Evolutionary conservation across 2,888 invertebrate genomes (phyloP), one percentile per base, ranked within the genome.

Genomic region (Cheilosia vernalis): DNA sequence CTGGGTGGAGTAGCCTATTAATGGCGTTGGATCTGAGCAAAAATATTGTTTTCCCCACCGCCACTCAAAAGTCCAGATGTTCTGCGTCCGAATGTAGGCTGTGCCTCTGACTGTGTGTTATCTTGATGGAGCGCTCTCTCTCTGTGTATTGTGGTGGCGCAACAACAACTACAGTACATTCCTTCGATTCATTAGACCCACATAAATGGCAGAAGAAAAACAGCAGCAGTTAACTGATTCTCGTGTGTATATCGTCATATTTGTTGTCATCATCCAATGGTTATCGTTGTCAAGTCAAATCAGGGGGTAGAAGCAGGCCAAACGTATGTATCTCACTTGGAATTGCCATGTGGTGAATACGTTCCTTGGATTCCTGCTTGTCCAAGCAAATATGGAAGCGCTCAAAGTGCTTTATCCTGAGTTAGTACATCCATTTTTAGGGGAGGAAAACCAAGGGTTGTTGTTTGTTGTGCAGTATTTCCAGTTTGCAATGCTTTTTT

Each of bases 361-460:
- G 19, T 64, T 77, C 58, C 33, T 21, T 72, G 33, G 60, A 49
- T 60, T 63, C 76, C 61, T 67, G 51, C 76, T 64, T 76, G 64
- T 64, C 74, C 69, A 66, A 66, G 7, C 21, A 33, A 49, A 6
- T 40, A 49, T 47, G 27, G 30, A 76, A 74, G 42, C 55, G 61
- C 64, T 69, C 80, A 49, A 74, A 70, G 76, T 81, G 85, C 47
- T 63, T 44, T 44, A 55, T 61, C 81, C 70, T 49, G 63, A 69
- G 63, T 60, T 60, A 51, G 42, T 51, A 60, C 21, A 56, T 56
- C 51, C 30, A 30, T 33, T 58, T 76, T 80, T 74, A 64, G 55
- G 80, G 76, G 70, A 80, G 81, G 85, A 76, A 85, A 85, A 64
- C 44, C 76, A 72, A 85, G 80, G 84, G 85, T 81, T 81, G 80